Percentiles rank a stretch among this genome's conserved stretches.
These are phyloP conservation scores for Ormia ochracea DNA, from an alignment of 2,888 invertebrate genomes.

Conservation along the genomic window DNA sequence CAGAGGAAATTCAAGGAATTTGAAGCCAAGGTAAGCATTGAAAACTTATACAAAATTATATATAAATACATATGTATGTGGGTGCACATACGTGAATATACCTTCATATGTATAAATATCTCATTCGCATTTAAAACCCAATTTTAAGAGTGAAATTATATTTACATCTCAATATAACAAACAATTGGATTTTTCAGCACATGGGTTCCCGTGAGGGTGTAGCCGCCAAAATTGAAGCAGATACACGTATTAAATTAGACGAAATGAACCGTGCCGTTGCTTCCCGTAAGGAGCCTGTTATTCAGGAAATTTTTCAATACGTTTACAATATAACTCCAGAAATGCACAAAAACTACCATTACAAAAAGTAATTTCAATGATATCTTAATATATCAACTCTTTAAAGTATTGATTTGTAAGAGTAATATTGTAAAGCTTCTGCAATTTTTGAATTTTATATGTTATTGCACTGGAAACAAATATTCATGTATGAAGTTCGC, in stretches of 20 bases:
- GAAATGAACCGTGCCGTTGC: slow-evolving; percentile 90
- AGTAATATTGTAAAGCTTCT: slow-evolving; percentile 12
- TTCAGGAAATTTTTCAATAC: slow-evolving; percentile 85
- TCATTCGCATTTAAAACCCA: not conserved
- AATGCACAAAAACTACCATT: slow-evolving; percentile 90
- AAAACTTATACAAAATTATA: not conserved
- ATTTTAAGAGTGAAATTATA: not conserved
- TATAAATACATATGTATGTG: too few relatives aligned
- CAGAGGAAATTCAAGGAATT: slow-evolving; percentile 94
- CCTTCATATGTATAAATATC: too few relatives aligned
- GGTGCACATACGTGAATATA: too few relatives aligned
- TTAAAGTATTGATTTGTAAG: slow-evolving; percentile 11
- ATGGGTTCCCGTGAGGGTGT: slow-evolving; percentile 97
- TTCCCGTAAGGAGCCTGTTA: slow-evolving; percentile 87
- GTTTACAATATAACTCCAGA: slow-evolving; percentile 96
- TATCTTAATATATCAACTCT: slow-evolving; percentile 5
- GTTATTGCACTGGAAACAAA: not conserved
- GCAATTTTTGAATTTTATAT: not conserved
- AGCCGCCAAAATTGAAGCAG: slow-evolving; percentile 92
- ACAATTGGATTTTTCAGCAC: slow-evolving; percentile 80
- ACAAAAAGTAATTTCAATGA: slow-evolving; percentile 67
- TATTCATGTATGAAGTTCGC: not conserved
- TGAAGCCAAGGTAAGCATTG: slow-evolving; percentile 86
- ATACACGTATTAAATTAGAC: slow-evolving; percentile 89
- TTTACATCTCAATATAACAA: not conserved